phyloP scores from a whole-genome alignment of 2,797 vertebrate genomes.

The Micropoecilia bifurca region DNA sequence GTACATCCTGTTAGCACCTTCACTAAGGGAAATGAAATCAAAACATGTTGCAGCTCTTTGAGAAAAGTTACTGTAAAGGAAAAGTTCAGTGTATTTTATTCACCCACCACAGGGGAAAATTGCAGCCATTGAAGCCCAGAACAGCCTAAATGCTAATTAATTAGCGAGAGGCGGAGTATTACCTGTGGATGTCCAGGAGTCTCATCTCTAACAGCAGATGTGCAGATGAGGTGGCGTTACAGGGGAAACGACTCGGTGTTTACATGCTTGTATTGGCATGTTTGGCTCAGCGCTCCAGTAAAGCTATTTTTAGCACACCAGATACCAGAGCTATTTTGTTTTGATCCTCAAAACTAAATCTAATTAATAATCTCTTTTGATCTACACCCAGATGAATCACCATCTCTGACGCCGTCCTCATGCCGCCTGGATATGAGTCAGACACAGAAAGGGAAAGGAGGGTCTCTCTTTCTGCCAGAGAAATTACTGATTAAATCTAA shows the following conservation, averaged over 20 bases:
- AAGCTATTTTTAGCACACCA: slow-evolving; percentile 11
- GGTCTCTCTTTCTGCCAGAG: not conserved
- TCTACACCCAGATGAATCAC: slow-evolving; percentile 2
- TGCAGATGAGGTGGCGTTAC: slow-evolving; percentile 22
- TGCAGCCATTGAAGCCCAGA: not conserved
- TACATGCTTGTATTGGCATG: not conserved
- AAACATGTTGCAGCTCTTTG: not conserved
- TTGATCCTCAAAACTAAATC: slow-evolving; percentile 21
- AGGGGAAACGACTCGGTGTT: not conserved
- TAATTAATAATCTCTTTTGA: slow-evolving; percentile 11
- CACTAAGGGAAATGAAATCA: not conserved
- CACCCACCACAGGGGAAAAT: not conserved
- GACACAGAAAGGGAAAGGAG: not conserved
- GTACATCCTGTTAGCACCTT: not conserved
- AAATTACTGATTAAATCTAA: not conserved
- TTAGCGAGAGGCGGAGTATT: not conserved
- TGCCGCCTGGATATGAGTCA: slow-evolving; percentile 14
- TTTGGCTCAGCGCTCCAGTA: not conserved
- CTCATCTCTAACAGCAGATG: slow-evolving; percentile 8
- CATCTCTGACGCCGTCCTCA: not conserved
- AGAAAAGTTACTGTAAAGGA: not conserved
- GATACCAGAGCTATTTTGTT: slow-evolving; percentile 3
- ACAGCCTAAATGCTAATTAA: not conserved
- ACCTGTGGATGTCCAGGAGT: not conserved
- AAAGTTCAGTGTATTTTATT: not conserved